A percentile compares a stretch with the other conserved stretches of the same genome.
Evolutionary conservation across 2,888 invertebrate genomes (phyloP).

Genomic region (Ectobius pallidus): DNA sequence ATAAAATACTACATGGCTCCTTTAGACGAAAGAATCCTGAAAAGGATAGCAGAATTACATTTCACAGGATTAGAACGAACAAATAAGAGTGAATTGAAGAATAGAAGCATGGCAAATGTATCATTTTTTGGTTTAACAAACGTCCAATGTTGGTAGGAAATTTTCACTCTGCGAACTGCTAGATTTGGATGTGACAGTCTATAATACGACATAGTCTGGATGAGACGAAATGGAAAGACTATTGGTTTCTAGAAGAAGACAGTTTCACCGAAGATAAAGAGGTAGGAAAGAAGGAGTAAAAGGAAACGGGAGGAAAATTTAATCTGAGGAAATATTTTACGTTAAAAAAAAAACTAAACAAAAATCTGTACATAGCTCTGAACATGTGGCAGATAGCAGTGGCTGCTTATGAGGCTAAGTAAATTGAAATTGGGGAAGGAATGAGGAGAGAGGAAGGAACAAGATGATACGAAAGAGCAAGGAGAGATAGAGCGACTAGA

Average conservation of each 20-base stretch:
- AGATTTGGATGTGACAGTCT: not conserved
- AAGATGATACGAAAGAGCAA: no score
- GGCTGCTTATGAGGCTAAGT: not conserved
- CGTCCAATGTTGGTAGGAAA: no score
- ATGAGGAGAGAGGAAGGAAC: not conserved
- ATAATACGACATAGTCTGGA: not conserved
- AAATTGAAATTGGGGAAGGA: not conserved
- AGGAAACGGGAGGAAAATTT: not conserved
- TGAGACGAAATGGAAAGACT: not conserved
- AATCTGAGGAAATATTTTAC: conserved; percentile 6
- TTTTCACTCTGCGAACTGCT: not conserved
- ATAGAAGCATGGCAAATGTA: no score
- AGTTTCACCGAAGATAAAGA: no score
- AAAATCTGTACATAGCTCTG: not conserved
- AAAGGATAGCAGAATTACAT: no score
- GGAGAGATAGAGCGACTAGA: not conserved
- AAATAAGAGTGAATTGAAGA: no score
- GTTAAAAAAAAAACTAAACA: not conserved
- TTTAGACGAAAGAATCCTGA: no score
- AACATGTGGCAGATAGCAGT: not conserved
- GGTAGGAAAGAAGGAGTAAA: not conserved
- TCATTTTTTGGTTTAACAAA: no score
- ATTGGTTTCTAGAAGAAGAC: not conserved
- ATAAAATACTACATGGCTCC: no score
- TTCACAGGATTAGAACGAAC: no score